Base-by-base conservation (phyloP, 1,140 invertebrate genomes). In the Nasonia vitripennis region DNA sequence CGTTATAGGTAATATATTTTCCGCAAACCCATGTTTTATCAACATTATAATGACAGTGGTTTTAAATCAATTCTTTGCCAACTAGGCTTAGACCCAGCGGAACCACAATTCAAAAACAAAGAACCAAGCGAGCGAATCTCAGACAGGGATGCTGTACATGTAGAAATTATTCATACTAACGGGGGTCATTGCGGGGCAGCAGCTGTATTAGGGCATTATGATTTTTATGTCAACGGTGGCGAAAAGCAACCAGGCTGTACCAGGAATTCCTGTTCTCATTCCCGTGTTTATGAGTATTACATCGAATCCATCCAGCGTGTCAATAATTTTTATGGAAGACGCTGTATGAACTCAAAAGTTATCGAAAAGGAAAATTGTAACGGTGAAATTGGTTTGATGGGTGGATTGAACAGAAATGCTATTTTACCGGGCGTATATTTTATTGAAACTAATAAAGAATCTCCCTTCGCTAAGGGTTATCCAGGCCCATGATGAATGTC, bases 161-260 rank as follows among this genome's bases (percentile, higher is more conserved):
- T 96, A 0, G 95, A 96, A 91, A 94, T 95, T 0, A 95, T 97
- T 79, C 96, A 97, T 86, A 96, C 96, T 0, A 95, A 95, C 88
- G 94, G 92, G 3, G 94, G 93, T 14, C 68, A 93, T n/a, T 91
- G 96, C 48, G 95, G 95, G 0, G 91, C 93, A 85, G 85, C 74
- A 5, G 93, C 93, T 31, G 89, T 92, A 0, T 89, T 94, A 41
- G 95, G 95, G 4, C 91, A 95, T 88, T 92, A 92, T 23, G 94
- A 95, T 87, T 95, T 95, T 89, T 95, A 93, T 88, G 92, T 94
- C 1, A 96, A 96, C 89, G 95, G 95, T 45, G 95, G 95, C 10
- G 92, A 91, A 2, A 87, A 91, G 17, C 96, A 97, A 89, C 95
- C 96, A 11, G 96, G 96, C 2, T 97, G 96, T 84, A 90, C 89